Evolutionary conservation across 2,888 invertebrate species (phyloP), one percentile per base, ranked within the genome.

Genomic region (Xanthorhoe designata): DNA sequence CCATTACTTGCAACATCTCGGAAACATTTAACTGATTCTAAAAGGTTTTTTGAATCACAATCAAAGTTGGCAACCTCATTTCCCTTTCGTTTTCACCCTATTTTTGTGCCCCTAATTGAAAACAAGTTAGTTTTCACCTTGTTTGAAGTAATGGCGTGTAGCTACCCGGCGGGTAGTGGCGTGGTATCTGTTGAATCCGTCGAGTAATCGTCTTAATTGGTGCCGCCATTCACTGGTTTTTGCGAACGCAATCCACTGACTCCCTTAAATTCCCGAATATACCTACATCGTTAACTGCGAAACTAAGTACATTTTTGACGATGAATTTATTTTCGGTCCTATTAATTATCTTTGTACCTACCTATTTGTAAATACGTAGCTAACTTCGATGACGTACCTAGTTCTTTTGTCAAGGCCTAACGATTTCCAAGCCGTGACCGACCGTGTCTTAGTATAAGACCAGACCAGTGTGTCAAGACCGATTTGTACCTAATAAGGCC

Each of bases 121-220:
- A 60, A 55, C 59, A 59, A 62, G 61, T 66, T 50, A 54, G 53
- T 55, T 62, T 19, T 8, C 55, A 55, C 55, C 38, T 42, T 42
- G 38, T 42, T 42, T 42, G 13, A 42, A 42, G 38, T 42, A 13
- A 42, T 13, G 38, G 13, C 9, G 35, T 42, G 38, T 42, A 13
- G 38, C 13, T 13, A 13, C 38, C 35, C 9, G 35, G 2, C 10
- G 38, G 13, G 47, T 47, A 5, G 47, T 3, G 6, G 45, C 19
- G 47, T 10, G 58, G 15, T 0, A 68, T 59, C 64, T 67, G 70
- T 67, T 58, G 38, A 69, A 72, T 71, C 70, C 55, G 72, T 66
- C 60, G 67, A 68, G 72, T 77, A 70, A 75, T 77, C 66, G 55
- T 57, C 62, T 66, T 73, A 69, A 70, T 71, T 70, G 71, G 50